Evolutionary conservation across 2,113 vertebrate species (phyloP).

Genomic region (Chaetodon trifascialis): DNA sequence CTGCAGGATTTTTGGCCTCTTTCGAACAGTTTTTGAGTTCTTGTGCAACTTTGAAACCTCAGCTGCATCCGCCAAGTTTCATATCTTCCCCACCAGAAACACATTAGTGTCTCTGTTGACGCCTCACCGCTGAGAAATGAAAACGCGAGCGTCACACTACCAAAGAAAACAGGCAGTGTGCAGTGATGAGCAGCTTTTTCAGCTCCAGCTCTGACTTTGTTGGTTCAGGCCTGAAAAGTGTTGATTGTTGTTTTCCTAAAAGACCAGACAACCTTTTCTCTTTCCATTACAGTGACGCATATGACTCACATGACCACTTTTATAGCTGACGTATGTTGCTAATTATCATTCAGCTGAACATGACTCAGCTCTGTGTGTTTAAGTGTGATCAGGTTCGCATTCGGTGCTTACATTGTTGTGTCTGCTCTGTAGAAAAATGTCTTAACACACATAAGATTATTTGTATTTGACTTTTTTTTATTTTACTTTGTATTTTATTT

Average conservation of each 20-base stretch:
- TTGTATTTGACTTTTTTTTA: neutral
- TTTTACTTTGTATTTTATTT: neutral
- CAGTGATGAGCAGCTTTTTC: neutral
- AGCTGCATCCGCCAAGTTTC: neutral
- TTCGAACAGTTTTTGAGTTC: neutral
- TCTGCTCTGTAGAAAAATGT: neutral
- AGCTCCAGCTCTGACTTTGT: neutral
- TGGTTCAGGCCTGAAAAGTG: too few relatives aligned
- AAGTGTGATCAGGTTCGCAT: neutral
- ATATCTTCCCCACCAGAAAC: neutral
- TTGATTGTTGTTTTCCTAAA: neutral
- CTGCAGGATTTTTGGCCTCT: neutral
- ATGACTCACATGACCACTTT: neutral
- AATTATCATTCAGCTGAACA: conserved; percentile 11
- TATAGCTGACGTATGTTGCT: conserved; percentile 4
- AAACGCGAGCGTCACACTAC: neutral
- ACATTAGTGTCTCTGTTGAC: neutral
- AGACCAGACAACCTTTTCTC: neutral
- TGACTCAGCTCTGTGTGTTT: neutral
- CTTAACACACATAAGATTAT: neutral
- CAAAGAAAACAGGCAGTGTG: neutral
- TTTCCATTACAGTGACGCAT: neutral
- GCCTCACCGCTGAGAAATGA: neutral
- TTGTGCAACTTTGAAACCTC: neutral
- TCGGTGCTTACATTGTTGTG: neutral